phyloP scores from a whole-genome alignment of 2,888 invertebrate species.

The Hesperia comma region DNA sequence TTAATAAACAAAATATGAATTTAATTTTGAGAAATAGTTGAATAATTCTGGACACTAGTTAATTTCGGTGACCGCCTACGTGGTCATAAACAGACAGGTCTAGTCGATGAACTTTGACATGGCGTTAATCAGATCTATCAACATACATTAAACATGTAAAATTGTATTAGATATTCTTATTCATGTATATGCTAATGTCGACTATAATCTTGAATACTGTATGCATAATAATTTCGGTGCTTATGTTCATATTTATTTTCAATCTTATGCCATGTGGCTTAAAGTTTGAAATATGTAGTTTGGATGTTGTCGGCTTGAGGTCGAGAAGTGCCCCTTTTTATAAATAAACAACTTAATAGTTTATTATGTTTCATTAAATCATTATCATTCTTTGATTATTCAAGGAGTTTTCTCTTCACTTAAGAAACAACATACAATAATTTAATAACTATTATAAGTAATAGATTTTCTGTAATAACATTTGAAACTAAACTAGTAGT shows the following conservation, averaged over 20 bases:
- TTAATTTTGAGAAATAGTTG: neutral
- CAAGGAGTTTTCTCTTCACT: neutral
- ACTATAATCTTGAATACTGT: conserved; percentile 38
- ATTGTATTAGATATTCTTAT: conserved; percentile 41
- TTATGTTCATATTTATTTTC: neutral
- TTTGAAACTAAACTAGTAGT: neutral
- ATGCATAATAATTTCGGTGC: conserved; percentile 36
- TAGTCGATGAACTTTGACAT: conserved; percentile 41
- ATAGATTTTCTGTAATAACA: no score
- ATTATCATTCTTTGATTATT: neutral
- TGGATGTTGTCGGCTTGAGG: no score
- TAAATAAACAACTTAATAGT: neutral
- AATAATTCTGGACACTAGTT: neutral
- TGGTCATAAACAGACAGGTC: neutral
- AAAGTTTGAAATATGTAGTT: neutral
- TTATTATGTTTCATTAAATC: neutral
- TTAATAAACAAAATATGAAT: neutral
- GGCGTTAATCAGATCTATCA: conserved; percentile 41
- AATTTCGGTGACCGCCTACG: conserved; percentile 11
- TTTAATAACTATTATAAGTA: no score
- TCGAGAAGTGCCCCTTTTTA: no score
- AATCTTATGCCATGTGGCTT: neutral
- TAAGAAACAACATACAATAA: neutral
- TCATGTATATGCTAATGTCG: conserved; percentile 45
- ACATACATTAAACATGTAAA: conserved; percentile 38